phyloP scores from a whole-genome alignment of 2,888 invertebrate species.

The Microdon myrmicae region DNA sequence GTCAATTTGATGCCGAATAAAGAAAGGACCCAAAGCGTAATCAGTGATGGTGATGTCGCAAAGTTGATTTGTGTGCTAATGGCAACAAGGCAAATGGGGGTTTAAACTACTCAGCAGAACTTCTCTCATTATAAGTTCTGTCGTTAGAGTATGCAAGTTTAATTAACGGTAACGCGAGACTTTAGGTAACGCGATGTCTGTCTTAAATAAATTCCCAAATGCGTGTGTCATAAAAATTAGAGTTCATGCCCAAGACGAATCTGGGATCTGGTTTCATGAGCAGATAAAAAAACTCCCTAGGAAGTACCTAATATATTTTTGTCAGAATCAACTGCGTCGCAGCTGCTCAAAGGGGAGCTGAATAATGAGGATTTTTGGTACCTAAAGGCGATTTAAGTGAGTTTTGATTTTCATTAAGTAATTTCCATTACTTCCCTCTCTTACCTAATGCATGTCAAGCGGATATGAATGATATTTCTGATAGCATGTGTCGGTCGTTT shows the following conservation, averaged over 20 bases:
- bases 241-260: conserved; percentile 1
- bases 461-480: conserved; percentile 14
- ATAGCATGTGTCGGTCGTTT: conserved; percentile 9
- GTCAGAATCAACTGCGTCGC: too few relatives aligned
- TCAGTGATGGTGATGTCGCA: too few relatives aligned
- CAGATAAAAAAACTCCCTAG: too few relatives aligned
- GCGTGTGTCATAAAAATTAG: conserved; percentile 38
- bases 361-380: conserved; percentile 17
- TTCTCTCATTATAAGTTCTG: conserved; percentile 33
- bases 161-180: conserved; percentile 45
- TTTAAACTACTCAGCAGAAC: conserved; percentile 14
- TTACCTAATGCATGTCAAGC: conserved; percentile 10
- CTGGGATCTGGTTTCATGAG: not conserved
- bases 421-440: conserved; percentile 15
- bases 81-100: conserved; percentile 30
- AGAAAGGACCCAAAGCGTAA: too few relatives aligned
- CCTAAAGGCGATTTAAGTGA: conserved; percentile 43
- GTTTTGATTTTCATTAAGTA: conserved; percentile 30
- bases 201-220: conserved; percentile 21
- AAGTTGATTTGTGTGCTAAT: conserved; percentile 25
- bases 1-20: conserved; percentile 9
- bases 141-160: conserved; percentile 25
- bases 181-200: conserved; percentile 20
- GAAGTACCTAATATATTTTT: too few relatives aligned
- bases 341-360: conserved; percentile 26